These are phyloP conservation scores for Morone chrysops DNA, from an alignment of 2,113 vertebrate genomes.

Conservation along the genomic window DNA sequence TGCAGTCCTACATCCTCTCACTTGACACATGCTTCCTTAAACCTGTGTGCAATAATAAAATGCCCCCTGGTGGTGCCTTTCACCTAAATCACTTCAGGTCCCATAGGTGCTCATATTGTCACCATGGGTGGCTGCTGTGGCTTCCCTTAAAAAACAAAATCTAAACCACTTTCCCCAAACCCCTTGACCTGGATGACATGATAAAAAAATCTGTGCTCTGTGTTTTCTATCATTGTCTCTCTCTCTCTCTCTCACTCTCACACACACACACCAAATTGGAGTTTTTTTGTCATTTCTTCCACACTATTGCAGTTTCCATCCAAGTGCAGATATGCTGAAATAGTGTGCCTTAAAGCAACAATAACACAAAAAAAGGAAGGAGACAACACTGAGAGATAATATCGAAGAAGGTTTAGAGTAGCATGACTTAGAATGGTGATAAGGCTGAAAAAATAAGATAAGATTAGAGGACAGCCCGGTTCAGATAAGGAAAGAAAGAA, in stretches of 20 bases:
- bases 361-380: neutral
- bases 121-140: neutral
- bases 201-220: neutral
- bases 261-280: neutral
- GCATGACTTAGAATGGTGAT: slow-evolving; percentile 1
- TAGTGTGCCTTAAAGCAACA: neutral
- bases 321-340: neutral
- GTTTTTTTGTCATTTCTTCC: neutral
- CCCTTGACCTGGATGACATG: neutral
- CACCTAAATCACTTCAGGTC: slow-evolving; percentile 1
- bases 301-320: neutral
- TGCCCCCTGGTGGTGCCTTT: neutral
- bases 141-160: neutral
- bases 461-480: neutral
- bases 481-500: neutral
- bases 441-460: neutral
- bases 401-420: neutral
- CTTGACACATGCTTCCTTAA: neutral
- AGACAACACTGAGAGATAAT: neutral
- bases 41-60: neutral
- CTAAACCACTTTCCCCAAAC: neutral
- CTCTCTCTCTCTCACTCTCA: neutral
- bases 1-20: neutral
- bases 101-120: neutral
- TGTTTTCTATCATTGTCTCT: neutral